These are phyloP conservation scores for Brachymystax lenok DNA, from an alignment of 2,797 vertebrate genomes.

Conservation along the genomic window DNA sequence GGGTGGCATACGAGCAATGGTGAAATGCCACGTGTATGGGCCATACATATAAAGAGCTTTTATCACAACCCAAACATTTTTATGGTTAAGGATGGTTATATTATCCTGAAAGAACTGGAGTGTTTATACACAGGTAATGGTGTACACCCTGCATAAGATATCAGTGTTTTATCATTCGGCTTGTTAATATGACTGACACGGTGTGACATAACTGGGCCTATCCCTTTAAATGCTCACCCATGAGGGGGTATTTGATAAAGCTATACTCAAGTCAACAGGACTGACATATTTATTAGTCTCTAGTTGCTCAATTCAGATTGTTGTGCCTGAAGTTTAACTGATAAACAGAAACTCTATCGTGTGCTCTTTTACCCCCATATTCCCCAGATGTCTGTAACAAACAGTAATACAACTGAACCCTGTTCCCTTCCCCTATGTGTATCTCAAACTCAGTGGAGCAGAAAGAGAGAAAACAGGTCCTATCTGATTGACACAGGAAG, in stretches of 20 bases:
- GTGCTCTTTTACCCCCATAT: background rate
- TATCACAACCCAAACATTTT: background rate
- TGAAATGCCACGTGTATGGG: background rate
- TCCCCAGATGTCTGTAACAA: background rate
- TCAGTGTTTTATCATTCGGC: too few relatives aligned
- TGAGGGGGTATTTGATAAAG: too few relatives aligned
- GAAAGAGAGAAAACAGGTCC: constrained; percentile 15
- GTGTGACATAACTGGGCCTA: too few relatives aligned
- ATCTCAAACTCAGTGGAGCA: constrained; percentile 35
- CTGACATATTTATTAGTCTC: too few relatives aligned
- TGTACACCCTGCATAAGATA: too few relatives aligned
- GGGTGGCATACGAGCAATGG: constrained; percentile 38
- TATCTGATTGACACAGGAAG: constrained; percentile 51
- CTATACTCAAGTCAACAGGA: too few relatives aligned
- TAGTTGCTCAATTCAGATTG: too few relatives aligned
- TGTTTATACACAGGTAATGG: too few relatives aligned
- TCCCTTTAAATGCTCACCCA: too few relatives aligned
- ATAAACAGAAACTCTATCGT: background rate
- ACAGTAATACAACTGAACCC: background rate
- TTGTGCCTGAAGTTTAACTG: background rate
- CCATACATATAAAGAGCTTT: background rate
- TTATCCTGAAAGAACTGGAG: background rate
- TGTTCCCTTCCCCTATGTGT: constrained; percentile 11
- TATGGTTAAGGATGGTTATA: background rate
- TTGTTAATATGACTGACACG: too few relatives aligned